Evolutionary conservation across 1,140 invertebrate species (phyloP).

Genomic region (Stegodyphus mimosarum): DNA sequence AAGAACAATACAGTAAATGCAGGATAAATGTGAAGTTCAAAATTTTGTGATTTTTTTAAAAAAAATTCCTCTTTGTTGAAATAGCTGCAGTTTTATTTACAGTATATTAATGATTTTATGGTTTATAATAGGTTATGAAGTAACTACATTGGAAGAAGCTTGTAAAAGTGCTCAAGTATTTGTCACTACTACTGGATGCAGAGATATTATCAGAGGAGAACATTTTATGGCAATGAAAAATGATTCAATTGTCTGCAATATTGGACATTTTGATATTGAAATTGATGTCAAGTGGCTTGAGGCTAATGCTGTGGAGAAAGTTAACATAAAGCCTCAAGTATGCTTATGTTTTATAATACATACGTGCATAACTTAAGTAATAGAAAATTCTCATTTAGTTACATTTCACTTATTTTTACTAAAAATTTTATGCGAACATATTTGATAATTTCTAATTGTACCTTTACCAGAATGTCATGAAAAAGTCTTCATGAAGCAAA

Average conservation of each 20-base stretch:
- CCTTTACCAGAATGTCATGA: too few relatives aligned
- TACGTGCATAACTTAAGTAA: too few relatives aligned
- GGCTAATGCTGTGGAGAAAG: conserved; percentile 89
- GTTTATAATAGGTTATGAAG: conserved; percentile 74
- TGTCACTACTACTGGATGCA: conserved; percentile 98
- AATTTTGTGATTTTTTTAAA: neutral
- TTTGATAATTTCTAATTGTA: too few relatives aligned
- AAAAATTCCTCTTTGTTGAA: too few relatives aligned
- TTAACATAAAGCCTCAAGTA: conserved; percentile 96
- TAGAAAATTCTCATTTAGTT: too few relatives aligned
- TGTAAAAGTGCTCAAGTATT: conserved; percentile 91
- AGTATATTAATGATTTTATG: too few relatives aligned
- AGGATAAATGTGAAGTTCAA: neutral
- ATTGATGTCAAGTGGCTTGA: conserved; percentile 97
- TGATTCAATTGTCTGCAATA: conserved; percentile 98
- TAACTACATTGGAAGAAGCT: conserved; percentile 98
- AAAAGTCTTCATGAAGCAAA: too few relatives aligned
- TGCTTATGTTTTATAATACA: conserved; percentile 33
- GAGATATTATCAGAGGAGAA: conserved; percentile 88
- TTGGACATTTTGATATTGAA: conserved; percentile 98
- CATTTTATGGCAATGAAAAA: conserved; percentile 95
- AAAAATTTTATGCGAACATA: too few relatives aligned
- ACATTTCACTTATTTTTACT: too few relatives aligned
- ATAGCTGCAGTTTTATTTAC: too few relatives aligned
- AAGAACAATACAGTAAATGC: neutral